Base-by-base conservation (phyloP, 2,888 invertebrate genomes). In the Caenorhabditis sp. region DNA sequence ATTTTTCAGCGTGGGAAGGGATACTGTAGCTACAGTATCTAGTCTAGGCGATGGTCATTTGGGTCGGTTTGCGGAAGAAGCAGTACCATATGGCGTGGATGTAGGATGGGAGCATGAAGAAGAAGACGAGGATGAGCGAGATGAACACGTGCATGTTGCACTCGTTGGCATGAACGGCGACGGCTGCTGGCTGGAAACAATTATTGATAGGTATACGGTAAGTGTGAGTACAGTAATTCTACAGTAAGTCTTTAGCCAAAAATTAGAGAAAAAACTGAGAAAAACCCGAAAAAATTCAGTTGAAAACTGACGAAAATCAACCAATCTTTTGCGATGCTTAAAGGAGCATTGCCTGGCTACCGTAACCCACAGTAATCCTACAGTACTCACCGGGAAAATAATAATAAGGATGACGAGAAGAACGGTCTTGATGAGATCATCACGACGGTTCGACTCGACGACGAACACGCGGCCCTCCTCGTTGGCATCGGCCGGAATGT, bases 1-100 rank as follows among this genome's bases (percentile, higher is more conserved):
- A n/a, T n/a, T n/a, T n/a, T n/a, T n/a, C n/a, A n/a, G n/a, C n/a
- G n/a, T n/a, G n/a, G n/a, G n/a, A n/a, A n/a, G 22, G 28, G 28
- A 50, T 74, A 67, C 60, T 60, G 67, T 53, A 60, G 51, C 4
- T 0, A 26, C 60, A 65, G 67, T 51, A 67, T 32, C n/a, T n/a
- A n/a, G 47, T 40, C 74, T 65, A 74, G n/a, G 74, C 28, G 20
- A 80, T 80, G 28, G 72, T 72, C 80, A 80, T 62, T 35, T 68
- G 67, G 1, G 67, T 68, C n/a, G 80, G 68, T 47, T 85, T 80
- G 26, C 86, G 82, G 86, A 87, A 74, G 87, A 86, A 87, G 67
- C 86, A 86, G 74, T 86, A 87, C 86, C 87, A 87, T 61, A 85
- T 68, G 58, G 85, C 87, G 70, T 86, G 86, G 53, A 87, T 81